Conservation (phyloP, 2,888 invertebrate species). For the Hipparchia semele region DNA sequence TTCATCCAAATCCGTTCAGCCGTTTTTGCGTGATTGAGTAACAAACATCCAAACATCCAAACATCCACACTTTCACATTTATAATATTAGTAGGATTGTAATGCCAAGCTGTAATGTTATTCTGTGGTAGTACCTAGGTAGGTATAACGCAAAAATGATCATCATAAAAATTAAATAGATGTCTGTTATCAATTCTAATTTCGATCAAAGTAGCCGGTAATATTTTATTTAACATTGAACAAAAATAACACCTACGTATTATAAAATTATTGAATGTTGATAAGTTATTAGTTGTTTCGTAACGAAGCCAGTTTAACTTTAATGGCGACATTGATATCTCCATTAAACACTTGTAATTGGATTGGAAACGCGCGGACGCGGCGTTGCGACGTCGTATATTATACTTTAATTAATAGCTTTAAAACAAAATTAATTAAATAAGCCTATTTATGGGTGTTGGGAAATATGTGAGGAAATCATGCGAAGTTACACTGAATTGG, state of each 20-base stretch:
- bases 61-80: too few species aligned
- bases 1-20: too few species aligned
- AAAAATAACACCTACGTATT: not conserved
- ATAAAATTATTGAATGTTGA: not conserved
- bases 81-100: too few species aligned
- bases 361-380: conserved; percentile 31
- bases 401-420: conserved; percentile 30
- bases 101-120: too few species aligned
- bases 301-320: conserved; percentile 16
- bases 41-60: too few species aligned
- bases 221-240: not conserved
- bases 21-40: too few species aligned
- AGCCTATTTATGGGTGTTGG: conserved; percentile 18
- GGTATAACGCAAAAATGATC: not conserved
- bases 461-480: conserved; percentile 17
- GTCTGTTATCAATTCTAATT: not conserved
- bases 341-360: conserved; percentile 25
- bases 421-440: conserved; percentile 32
- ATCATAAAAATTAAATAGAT: not conserved
- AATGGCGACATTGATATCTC: conserved; percentile 29
- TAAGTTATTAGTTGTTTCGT: conserved; percentile 4
- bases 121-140: not conserved
- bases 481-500: not conserved
- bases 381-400: conserved; percentile 28
- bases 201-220: not conserved